These are phyloP conservation scores for Crocidura indochinensis DNA, from an alignment of 2,797 vertebrate genomes.

Conservation along the genomic window DNA sequence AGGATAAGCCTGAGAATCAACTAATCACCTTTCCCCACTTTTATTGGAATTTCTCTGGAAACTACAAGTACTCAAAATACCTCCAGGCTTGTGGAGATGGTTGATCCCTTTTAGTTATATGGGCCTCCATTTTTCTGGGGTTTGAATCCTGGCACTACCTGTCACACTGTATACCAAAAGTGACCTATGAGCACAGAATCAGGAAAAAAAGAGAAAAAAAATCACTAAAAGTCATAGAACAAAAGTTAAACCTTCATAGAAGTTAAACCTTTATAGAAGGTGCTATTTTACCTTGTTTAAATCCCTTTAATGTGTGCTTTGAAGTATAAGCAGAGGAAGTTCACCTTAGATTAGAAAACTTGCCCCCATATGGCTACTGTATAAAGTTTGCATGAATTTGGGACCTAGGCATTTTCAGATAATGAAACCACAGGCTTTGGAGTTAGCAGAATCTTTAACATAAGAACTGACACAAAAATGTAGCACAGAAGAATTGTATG, in stretches of 20 bases:
- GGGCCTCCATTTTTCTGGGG: background rate
- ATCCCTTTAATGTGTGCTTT: background rate
- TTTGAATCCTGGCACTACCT: too few species aligned
- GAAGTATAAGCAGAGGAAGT: background rate
- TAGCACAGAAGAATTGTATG: background rate
- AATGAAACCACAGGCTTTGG: background rate
- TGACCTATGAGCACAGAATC: too few species aligned
- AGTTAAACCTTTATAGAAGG: background rate
- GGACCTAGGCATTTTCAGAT: background rate
- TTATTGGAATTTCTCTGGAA: background rate
- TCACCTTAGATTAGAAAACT: constrained; percentile 15
- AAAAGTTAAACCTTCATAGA: background rate
- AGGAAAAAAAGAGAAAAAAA: too few species aligned
- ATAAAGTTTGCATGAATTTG: background rate
- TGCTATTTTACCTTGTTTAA: background rate
- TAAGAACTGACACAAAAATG: background rate
- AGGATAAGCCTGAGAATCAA: background rate
- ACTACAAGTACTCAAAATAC: background rate
- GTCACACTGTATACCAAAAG: too few species aligned
- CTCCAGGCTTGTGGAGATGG: background rate
- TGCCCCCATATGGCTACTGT: background rate
- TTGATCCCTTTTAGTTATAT: background rate
- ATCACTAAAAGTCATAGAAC: too few species aligned
- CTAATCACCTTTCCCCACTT: background rate
- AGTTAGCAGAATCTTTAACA: background rate